phyloP scores from a whole-genome alignment of 35 echinoderm and acorn worm genomes.

The Chiridota heheva region DNA sequence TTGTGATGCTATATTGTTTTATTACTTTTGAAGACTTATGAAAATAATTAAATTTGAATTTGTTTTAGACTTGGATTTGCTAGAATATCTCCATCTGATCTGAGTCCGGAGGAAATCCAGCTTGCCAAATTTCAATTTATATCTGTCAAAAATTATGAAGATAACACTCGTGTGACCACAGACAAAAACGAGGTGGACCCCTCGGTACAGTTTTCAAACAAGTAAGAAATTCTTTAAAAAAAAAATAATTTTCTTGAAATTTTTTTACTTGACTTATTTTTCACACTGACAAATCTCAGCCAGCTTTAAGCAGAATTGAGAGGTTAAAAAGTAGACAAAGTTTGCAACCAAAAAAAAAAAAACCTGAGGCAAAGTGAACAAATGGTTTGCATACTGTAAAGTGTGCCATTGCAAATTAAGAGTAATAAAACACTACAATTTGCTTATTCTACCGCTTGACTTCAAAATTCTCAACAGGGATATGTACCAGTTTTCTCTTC shows the following conservation, averaged over 20 bases:
- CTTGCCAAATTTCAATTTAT: conserved; percentile 91
- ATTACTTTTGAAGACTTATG: conserved; percentile 88
- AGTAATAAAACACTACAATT: too few relatives aligned
- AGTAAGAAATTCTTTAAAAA: conserved; percentile 45
- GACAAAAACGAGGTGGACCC: conserved; percentile 55
- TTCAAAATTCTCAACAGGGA: too few relatives aligned
- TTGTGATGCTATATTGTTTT: too few relatives aligned
- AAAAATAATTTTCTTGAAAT: not conserved
- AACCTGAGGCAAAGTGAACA: not conserved
- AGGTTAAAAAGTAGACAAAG: not conserved
- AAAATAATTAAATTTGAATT: conserved; percentile 45
- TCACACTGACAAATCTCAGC: conserved; percentile 5
- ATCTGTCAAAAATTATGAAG: conserved; percentile 55
- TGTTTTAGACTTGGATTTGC: conserved; percentile 71
- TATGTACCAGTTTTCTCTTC: too few relatives aligned
- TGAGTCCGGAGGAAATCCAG: conserved; percentile 86
- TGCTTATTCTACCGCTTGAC: too few relatives aligned
- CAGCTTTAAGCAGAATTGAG: not conserved
- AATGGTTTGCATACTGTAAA: not conserved
- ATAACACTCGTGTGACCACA: conserved; percentile 68
- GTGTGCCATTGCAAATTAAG: too few relatives aligned
- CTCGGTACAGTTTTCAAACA: conserved; percentile 57
- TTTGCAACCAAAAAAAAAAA: not conserved
- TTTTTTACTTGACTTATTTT: not conserved
- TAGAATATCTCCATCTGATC: conserved; percentile 58